These are phyloP conservation scores for Erebia ligea DNA, from an alignment of 2,888 invertebrate genomes.

Conservation along the genomic window DNA sequence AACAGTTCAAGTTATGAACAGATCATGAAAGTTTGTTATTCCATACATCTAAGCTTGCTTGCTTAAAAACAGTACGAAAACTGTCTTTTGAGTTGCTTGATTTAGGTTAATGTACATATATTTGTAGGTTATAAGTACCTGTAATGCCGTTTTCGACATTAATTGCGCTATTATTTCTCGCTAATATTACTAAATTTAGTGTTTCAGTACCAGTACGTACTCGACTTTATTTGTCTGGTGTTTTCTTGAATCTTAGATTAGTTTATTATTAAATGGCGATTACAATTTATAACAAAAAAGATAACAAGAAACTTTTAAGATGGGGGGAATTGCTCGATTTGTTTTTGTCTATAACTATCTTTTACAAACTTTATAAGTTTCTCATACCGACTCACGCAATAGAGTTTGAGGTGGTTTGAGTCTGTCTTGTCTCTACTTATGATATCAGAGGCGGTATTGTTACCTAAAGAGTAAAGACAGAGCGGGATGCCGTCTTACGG, in stretches of 20 bases:
- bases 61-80: background rate
- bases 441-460: slow-evolving; percentile 16
- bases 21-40: slow-evolving; percentile 22
- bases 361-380: background rate
- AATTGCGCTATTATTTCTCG: too few relatives aligned
- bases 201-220: too few relatives aligned
- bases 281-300: too few relatives aligned
- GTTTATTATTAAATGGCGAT: too few relatives aligned
- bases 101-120: background rate
- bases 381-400: background rate
- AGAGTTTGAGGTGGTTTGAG: background rate
- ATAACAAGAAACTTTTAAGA: too few relatives aligned
- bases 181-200: too few relatives aligned
- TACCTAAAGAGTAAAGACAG: slow-evolving; percentile 22
- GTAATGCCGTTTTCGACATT: background rate
- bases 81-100: slow-evolving; percentile 4
- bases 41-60: slow-evolving; percentile 4
- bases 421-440: background rate
- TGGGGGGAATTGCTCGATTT: too few relatives aligned
- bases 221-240: too few relatives aligned
- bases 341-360: too few relatives aligned
- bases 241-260: too few relatives aligned
- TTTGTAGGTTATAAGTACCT: background rate
- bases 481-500: slow-evolving; percentile 62
- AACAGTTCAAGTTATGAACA: slow-evolving; percentile 26